Conservation (phyloP, 2,888 invertebrate species). For the Laothoe populi region DNA sequence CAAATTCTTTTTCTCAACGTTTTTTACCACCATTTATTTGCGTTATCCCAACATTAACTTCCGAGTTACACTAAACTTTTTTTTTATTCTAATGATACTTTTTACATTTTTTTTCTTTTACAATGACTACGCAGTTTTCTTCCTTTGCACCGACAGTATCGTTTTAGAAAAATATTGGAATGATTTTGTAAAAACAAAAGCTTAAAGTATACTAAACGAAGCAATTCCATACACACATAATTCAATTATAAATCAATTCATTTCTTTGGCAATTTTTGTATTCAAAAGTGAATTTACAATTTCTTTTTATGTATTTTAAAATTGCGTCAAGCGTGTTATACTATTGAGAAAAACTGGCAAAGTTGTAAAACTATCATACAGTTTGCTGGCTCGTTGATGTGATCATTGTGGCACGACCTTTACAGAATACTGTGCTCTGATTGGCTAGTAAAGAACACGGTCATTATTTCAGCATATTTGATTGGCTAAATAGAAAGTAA, state of each 20-base stretch:
- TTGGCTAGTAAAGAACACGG: conserved; percentile 31
- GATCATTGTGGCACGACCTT: conserved; percentile 45
- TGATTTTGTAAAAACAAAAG: conserved; percentile 63
- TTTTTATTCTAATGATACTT: conserved; percentile 78
- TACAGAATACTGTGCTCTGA: conserved; percentile 35
- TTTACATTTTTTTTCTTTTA: conserved; percentile 72
- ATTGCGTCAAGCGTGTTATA: conserved; percentile 72
- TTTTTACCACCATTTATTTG: conserved; percentile 71
- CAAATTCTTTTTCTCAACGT: conserved; percentile 82
- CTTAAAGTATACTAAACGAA: conserved; percentile 56
- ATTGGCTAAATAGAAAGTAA: neutral
- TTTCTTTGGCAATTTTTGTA: conserved; percentile 82
- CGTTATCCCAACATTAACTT: conserved; percentile 79
- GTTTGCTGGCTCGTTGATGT: conserved; percentile 46
- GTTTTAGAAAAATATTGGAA: conserved; percentile 79
- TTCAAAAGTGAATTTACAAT: conserved; percentile 84
- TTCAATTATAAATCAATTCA: conserved; percentile 68
- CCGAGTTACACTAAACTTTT: conserved; percentile 75
- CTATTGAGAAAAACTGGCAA: conserved; percentile 79
- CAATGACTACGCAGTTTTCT: conserved; percentile 67
- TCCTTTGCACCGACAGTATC: conserved; percentile 70
- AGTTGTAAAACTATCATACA: conserved; percentile 69
- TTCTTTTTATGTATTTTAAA: conserved; percentile 57
- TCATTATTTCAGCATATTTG: neutral
- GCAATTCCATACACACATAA: conserved; percentile 63